Percentiles rank a stretch among this genome's conserved stretches.
Evolutionary conservation across 2,888 invertebrate genomes (phyloP).

Genomic region (Pandemis corylana): DNA sequence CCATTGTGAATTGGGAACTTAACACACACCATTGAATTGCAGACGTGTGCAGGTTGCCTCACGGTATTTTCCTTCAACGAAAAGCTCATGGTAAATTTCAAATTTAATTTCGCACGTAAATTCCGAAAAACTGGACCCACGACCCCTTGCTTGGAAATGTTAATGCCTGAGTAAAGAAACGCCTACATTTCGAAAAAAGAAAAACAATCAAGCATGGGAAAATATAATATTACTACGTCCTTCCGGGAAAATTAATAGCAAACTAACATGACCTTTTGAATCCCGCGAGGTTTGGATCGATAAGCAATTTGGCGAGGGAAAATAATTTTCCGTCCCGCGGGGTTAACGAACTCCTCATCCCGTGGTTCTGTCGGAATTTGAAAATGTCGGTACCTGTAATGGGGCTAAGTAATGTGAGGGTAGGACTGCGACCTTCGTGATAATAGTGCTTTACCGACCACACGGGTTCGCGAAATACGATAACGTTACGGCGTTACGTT

Average conservation of each 20-base stretch:
- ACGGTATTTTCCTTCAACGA: no score
- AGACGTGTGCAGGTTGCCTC: no score
- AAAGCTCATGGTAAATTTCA: no score
- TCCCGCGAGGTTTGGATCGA: slow-evolving; percentile 23
- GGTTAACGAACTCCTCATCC: slow-evolving; percentile 18
- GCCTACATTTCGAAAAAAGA: neutral
- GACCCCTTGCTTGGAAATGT: neutral
- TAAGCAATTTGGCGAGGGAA: slow-evolving; percentile 38
- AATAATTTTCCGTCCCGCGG: slow-evolving; percentile 32
- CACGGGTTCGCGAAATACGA: no score
- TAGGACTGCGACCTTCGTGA: neutral
- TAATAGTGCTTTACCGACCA: neutral
- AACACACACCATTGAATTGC: no score
- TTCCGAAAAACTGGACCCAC: no score
- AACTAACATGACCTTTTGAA: slow-evolving; percentile 25
- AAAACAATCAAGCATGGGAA: neutral
- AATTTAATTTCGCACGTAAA: no score
- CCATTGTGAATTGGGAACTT: no score
- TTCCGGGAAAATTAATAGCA: slow-evolving; percentile 24
- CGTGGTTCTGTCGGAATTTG: neutral
- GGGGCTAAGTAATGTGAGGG: slow-evolving; percentile 2
- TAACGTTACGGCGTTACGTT: no score
- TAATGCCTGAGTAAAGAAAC: neutral
- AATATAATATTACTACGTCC: slow-evolving; percentile 4
- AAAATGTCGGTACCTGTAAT: slow-evolving; percentile 5